Conservation (phyloP, 2,888 invertebrate genomes). For the Cynaeus angustus region DNA sequence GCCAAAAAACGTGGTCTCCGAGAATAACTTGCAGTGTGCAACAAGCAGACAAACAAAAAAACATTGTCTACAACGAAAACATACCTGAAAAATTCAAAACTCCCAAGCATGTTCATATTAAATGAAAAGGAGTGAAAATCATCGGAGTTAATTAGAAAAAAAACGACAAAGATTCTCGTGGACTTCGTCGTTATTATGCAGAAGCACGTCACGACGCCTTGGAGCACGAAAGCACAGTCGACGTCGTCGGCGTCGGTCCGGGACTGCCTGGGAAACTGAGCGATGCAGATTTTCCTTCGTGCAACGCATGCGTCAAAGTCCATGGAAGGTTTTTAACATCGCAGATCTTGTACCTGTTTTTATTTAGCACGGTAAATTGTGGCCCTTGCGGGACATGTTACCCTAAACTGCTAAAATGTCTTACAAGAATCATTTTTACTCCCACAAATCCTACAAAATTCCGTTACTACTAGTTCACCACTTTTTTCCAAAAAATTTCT, state of each 20-base stretch:
- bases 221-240: constrained; percentile 44
- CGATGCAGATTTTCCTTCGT: constrained; percentile 54
- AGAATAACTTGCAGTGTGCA: constrained; percentile 26
- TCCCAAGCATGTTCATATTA: constrained; percentile 29
- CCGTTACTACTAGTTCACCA: too few species aligned
- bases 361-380: constrained; percentile 29
- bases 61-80: constrained; percentile 23
- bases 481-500: neutral
- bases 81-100: constrained; percentile 40
- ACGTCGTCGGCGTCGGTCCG: constrained; percentile 54
- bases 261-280: constrained; percentile 57
- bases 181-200: constrained; percentile 37
- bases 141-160: constrained; percentile 13
- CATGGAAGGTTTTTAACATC: constrained; percentile 42
- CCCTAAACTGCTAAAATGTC: too few species aligned
- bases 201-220: constrained; percentile 49
- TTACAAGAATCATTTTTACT: too few species aligned
- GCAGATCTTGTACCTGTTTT: constrained; percentile 41
- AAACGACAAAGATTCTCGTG: constrained; percentile 22
- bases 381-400: constrained; percentile 11
- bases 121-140: constrained; percentile 22
- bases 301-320: constrained; percentile 53
- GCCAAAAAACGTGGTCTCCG: constrained; percentile 4
- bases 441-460: too few species aligned
- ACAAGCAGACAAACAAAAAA: constrained; percentile 28